Evolutionary conservation across 2,113 vertebrate genomes (phyloP).

Genomic region (Ellobius talpinus): DNA sequence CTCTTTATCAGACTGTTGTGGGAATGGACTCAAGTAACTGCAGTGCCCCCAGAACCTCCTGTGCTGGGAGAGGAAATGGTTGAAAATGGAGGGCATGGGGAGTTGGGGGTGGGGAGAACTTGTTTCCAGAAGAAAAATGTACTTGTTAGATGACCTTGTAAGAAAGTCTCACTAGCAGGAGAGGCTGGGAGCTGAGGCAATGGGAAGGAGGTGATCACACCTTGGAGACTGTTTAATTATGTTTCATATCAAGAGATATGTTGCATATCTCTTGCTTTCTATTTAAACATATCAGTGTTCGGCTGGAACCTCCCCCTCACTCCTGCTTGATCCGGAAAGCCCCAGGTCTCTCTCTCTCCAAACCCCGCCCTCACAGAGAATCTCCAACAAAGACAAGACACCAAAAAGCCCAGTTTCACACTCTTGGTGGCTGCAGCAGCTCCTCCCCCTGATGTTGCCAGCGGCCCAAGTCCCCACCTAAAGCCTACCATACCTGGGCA

Average conservation of each 20-base stretch:
- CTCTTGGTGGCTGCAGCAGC: too few relatives aligned
- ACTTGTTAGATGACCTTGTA: not conserved
- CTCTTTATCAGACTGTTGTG: not conserved
- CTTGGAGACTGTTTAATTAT: not conserved
- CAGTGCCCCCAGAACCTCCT: not conserved
- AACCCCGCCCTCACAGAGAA: too few relatives aligned
- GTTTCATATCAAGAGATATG: not conserved
- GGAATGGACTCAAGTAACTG: not conserved
- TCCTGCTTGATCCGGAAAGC: too few relatives aligned
- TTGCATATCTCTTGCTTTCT: not conserved
- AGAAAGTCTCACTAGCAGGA: not conserved
- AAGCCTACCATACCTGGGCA: too few relatives aligned
- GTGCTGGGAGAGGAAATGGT: not conserved
- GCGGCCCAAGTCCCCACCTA: too few relatives aligned
- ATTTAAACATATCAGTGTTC: not conserved
- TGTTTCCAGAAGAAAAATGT: not conserved
- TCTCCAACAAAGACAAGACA: too few relatives aligned
- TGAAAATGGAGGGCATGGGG: not conserved
- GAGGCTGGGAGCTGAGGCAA: not conserved
- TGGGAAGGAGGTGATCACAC: not conserved
- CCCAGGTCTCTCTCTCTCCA: too few relatives aligned
- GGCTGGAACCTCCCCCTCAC: too few relatives aligned
- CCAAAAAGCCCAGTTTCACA: too few relatives aligned
- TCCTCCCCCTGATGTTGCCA: too few relatives aligned
- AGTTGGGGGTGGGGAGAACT: not conserved